Evolutionary conservation across 2,888 invertebrate species (phyloP).

Genomic region (Xanthorhoe spadicearia): DNA sequence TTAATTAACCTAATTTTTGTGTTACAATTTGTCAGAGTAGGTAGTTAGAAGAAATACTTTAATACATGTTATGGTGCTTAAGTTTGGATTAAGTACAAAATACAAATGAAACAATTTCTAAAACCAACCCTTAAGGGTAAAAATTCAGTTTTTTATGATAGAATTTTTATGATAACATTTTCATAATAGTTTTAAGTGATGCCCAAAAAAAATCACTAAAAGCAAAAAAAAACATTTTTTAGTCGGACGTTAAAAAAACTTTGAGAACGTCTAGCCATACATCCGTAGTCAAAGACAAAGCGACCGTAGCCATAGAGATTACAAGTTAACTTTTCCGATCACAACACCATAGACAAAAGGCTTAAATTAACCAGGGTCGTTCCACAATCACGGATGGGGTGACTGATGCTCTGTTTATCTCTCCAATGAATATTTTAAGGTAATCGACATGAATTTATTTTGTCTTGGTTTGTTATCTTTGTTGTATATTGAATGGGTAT

Average conservation of each 20-base stretch:
- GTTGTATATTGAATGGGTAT: background rate
- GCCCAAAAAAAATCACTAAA: no score
- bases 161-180: no score
- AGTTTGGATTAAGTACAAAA: no score
- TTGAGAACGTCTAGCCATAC: slow-evolving; percentile 29
- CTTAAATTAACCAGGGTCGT: slow-evolving; percentile 75
- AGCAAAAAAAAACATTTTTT: background rate
- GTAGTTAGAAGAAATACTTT: no score
- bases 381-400: slow-evolving; percentile 66
- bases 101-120: no score
- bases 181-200: no score
- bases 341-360: slow-evolving; percentile 81
- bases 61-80: no score
- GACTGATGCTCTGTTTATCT: slow-evolving; percentile 70
- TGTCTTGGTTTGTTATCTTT: slow-evolving; percentile 22
- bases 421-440: slow-evolving; percentile 47
- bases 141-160: no score
- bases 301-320: slow-evolving; percentile 70
- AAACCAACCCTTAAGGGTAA: no score
- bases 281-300: slow-evolving; percentile 33
- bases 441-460: slow-evolving; percentile 43
- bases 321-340: slow-evolving; percentile 82
- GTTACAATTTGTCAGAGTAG: no score
- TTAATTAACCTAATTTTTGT: background rate
- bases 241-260: background rate